A percentile compares a stretch with the other conserved stretches of the same genome.
These are phyloP conservation scores for Suricata suricatta DNA, from an alignment of 2,113 vertebrate genomes.

Conservation along the genomic window DNA sequence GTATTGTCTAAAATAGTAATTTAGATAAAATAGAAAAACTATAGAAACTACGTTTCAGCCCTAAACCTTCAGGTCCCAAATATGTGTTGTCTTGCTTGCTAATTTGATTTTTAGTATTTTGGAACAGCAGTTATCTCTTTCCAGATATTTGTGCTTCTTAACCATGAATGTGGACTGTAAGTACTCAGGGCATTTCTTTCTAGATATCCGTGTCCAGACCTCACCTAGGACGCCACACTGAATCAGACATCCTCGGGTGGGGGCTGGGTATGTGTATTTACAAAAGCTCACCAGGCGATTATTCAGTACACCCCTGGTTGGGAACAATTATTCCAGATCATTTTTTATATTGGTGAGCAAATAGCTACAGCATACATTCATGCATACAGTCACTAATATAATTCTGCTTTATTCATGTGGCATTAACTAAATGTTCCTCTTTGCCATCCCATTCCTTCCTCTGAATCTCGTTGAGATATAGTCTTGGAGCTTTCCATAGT, in stretches of 20 bases:
- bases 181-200: background rate
- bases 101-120: background rate
- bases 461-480: conserved; percentile 8
- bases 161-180: background rate
- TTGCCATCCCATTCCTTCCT: background rate
- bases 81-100: background rate
- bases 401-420: background rate
- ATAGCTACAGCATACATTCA: background rate
- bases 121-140: background rate
- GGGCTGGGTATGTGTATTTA: background rate
- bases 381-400: background rate
- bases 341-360: background rate
- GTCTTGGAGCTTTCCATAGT: background rate
- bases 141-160: background rate
- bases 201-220: background rate
- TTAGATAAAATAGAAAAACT: background rate
- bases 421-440: background rate
- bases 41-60: background rate
- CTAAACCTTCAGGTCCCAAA: background rate
- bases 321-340: background rate
- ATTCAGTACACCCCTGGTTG: background rate
- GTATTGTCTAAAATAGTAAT: conserved; percentile 41
- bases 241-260: background rate
- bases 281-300: background rate
- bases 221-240: background rate